Evolutionary conservation across 2,113 vertebrate species (phyloP).

Genomic region (Plecturocebus donacophilus): DNA sequence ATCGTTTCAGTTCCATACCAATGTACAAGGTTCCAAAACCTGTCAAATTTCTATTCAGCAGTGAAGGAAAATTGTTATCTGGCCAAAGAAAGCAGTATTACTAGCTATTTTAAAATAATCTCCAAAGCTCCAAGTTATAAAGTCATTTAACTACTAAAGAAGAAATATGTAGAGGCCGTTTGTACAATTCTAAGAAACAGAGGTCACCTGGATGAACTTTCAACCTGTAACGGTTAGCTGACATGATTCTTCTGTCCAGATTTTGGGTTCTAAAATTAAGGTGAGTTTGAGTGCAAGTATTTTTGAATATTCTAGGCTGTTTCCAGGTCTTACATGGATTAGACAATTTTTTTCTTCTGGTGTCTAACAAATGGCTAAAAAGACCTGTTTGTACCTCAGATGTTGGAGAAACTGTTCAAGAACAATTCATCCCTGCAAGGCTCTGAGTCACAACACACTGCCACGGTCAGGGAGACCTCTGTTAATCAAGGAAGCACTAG

Average conservation of each 20-base stretch:
- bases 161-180: not conserved
- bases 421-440: slow-evolving; percentile 78
- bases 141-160: not conserved
- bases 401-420: slow-evolving; percentile 73
- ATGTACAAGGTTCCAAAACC: not conserved
- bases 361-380: slow-evolving; percentile 69
- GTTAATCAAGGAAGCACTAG: slow-evolving; percentile 70
- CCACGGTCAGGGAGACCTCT: slow-evolving; percentile 83
- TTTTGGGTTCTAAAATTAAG: slow-evolving; percentile 6
- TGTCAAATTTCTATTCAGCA: not conserved
- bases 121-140: not conserved
- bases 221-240: not conserved
- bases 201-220: not conserved
- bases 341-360: slow-evolving; percentile 40
- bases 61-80: slow-evolving; percentile 6
- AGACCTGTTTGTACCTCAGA: slow-evolving; percentile 67
- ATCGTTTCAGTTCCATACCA: not conserved
- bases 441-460: slow-evolving; percentile 55
- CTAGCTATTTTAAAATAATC: not conserved
- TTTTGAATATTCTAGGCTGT: slow-evolving; percentile 19
- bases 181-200: slow-evolving; percentile 11
- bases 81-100: slow-evolving; percentile 21
- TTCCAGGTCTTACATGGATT: slow-evolving; percentile 22
- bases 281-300: not conserved
- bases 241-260: not conserved